phyloP scores from a whole-genome alignment of 1,140 invertebrate genomes.

The Eriocheir sinensis region DNA sequence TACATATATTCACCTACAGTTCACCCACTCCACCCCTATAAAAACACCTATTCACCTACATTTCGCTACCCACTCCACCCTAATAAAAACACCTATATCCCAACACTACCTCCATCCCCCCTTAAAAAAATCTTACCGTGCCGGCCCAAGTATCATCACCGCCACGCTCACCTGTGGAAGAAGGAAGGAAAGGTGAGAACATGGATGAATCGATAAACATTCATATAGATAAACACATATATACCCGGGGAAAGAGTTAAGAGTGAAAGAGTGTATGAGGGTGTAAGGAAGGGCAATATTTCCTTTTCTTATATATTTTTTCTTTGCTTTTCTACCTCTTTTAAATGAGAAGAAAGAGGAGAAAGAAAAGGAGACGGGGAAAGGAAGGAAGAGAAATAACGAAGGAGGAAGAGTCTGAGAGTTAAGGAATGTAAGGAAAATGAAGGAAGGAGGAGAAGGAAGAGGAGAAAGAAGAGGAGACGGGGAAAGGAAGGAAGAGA shows the following conservation, averaged over 20 bases:
- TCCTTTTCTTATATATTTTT: no score
- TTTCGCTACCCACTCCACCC: not conserved
- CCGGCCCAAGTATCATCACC: not conserved
- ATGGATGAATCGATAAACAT: not conserved
- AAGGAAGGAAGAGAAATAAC: no score
- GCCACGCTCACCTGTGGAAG: slow-evolving; percentile 19
- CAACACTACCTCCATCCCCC: no score
- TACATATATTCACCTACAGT: not conserved
- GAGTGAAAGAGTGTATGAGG: not conserved
- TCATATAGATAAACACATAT: not conserved
- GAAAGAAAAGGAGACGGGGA: no score
- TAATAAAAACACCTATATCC: no score
- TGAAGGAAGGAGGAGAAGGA: not conserved
- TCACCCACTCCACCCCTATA: not conserved
- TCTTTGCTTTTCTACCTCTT: no score
- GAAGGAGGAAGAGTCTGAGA: no score
- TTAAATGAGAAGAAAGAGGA: no score
- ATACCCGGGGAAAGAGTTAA: not conserved
- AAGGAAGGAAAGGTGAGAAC: not conserved
- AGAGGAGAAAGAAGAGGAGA: not conserved
- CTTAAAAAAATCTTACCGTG: no score
- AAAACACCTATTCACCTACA: no score
- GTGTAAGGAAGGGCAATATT: no score
- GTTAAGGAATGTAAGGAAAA: no score
- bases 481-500: not conserved